Percentiles rank a stretch among this genome's conserved stretches.
phyloP scores from a whole-genome alignment of 2,113 vertebrate genomes.

The Elephantulus edwardii region DNA sequence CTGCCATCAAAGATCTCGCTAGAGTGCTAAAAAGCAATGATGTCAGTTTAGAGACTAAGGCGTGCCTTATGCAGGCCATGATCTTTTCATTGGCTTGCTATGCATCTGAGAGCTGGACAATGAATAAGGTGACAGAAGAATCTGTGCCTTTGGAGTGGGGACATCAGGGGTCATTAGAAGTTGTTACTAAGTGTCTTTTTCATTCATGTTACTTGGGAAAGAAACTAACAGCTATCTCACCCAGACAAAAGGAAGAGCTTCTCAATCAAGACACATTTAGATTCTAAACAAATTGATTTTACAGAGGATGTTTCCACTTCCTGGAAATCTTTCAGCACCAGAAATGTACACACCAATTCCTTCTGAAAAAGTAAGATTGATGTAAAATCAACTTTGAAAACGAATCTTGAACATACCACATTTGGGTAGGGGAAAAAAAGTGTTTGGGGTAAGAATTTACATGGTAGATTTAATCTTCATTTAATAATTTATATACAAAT shows the following conservation, averaged over 20 bases:
- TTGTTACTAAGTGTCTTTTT: background rate
- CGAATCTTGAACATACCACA: background rate
- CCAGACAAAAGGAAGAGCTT: background rate
- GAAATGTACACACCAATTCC: background rate
- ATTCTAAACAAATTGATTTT: background rate
- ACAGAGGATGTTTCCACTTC: background rate
- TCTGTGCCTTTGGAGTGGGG: no score
- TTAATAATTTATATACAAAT: background rate
- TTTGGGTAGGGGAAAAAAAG: background rate
- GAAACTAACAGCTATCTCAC: background rate
- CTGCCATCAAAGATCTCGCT: no score
- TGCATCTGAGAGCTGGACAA: no score
- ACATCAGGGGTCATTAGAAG: rapidly evolving
- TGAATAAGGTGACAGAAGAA: no score
- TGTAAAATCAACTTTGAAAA: background rate
- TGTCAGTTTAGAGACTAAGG: no score
- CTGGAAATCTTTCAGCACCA: background rate
- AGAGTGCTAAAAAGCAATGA: no score
- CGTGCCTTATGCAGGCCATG: no score
- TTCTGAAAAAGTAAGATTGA: background rate
- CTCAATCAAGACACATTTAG: background rate
- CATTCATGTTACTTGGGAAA: background rate
- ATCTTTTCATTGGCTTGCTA: no score
- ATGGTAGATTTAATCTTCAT: background rate
- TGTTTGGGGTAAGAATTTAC: background rate